Percentiles rank a stretch among this genome's conserved stretches.
Conservation (phyloP, 2,797 vertebrate genomes). For the Emys orbicularis region DNA sequence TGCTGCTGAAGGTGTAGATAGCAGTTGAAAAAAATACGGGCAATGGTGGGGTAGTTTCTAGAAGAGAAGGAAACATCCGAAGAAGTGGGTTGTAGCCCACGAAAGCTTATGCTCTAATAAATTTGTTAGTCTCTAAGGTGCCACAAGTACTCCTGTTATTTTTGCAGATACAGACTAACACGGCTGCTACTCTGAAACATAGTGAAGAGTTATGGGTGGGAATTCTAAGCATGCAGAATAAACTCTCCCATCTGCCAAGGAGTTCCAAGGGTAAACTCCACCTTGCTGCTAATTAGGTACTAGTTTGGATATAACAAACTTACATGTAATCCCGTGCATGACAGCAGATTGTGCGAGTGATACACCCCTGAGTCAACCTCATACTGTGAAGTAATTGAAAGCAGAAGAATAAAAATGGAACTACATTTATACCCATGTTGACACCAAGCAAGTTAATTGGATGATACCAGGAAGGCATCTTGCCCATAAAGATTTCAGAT, state of each 20-base stretch:
- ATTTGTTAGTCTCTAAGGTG: no score
- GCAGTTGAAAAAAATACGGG: no score
- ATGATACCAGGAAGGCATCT: rapidly evolving
- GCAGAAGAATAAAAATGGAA: background rate
- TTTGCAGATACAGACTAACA: no score
- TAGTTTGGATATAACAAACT: background rate
- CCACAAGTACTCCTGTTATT: no score
- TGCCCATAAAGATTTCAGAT: rapidly evolving
- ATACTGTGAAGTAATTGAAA: background rate
- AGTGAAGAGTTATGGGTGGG: background rate
- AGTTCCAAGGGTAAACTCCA: background rate
- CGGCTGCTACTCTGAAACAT: no score
- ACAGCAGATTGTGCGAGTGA: rapidly evolving
- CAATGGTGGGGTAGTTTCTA: no score
- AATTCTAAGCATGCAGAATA: background rate
- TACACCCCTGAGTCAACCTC: rapidly evolving
- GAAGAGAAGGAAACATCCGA: no score
- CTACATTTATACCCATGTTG: background rate
- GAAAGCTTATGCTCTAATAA: no score
- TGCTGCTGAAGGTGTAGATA: no score
- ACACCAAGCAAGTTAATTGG: rapidly evolving
- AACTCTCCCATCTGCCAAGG: background rate
- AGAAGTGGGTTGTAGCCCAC: no score
- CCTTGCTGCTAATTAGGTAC: background rate
- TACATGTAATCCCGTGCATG: rapidly evolving